Evolutionary conservation across 2,888 invertebrate genomes (phyloP).

Genomic region (Rapana venosa): DNA sequence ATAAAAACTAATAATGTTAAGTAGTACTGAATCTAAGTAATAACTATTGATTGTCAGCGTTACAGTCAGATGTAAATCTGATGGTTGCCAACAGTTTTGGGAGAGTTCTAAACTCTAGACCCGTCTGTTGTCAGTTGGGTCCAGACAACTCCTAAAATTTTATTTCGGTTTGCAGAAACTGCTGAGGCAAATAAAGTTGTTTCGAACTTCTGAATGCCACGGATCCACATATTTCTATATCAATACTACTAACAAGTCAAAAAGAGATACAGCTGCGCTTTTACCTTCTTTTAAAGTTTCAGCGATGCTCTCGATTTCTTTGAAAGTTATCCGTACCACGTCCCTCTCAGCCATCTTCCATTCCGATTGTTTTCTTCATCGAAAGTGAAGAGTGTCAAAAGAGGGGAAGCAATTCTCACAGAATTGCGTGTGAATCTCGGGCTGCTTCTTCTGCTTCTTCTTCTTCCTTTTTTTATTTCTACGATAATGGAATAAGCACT

Average conservation of each 20-base stretch:
- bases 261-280: not conserved
- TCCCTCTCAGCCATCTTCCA: slow-evolving; percentile 46
- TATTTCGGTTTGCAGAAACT: too few relatives aligned
- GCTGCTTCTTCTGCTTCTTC: too few relatives aligned
- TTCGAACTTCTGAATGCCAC: not conserved
- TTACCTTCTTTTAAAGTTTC: slow-evolving; percentile 33
- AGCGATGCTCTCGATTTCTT: slow-evolving; percentile 39
- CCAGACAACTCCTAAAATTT: too few relatives aligned
- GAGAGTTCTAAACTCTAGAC: too few relatives aligned
- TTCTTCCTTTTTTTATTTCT: too few relatives aligned
- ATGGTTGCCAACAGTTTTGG: too few relatives aligned
- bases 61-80: too few relatives aligned
- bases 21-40: too few relatives aligned
- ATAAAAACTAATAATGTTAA: not conserved
- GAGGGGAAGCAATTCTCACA: slow-evolving; percentile 22
- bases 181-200: not conserved
- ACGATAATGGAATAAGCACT: too few relatives aligned
- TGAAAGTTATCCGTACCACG: slow-evolving; percentile 45
- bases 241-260: not conserved
- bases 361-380: slow-evolving; percentile 38
- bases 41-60: too few relatives aligned
- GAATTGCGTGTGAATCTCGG: not conserved
- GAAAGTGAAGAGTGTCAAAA: slow-evolving; percentile 2
- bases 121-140: too few relatives aligned
- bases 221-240: not conserved